Conservation (phyloP, 2,113 vertebrate species). For the Indri indri region DNA sequence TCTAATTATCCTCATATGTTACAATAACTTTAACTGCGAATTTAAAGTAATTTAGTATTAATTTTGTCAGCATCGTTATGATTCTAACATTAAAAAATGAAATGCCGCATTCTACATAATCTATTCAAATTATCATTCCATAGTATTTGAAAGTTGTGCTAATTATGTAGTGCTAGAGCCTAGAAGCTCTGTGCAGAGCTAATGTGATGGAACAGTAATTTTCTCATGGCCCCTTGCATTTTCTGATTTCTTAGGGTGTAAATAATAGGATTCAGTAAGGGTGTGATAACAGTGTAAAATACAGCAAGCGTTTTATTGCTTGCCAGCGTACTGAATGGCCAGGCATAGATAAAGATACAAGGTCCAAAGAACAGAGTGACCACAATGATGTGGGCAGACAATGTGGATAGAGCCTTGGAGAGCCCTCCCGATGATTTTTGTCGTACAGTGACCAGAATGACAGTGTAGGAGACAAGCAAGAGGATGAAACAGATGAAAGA, state of each 20-base stretch:
- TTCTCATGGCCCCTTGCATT: conserved; percentile 66
- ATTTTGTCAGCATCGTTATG: background rate
- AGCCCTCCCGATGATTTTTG: conserved; percentile 21
- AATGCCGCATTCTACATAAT: background rate
- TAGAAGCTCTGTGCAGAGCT: background rate
- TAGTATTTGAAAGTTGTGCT: background rate
- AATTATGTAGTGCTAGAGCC: background rate
- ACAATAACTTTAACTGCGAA: background rate
- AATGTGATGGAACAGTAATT: background rate
- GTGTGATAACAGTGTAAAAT: conserved; percentile 73
- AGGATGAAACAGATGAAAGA: conserved; percentile 57
- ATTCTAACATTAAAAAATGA: background rate
- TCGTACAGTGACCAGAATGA: conserved; percentile 56
- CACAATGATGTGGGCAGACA: conserved; percentile 69
- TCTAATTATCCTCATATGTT: background rate
- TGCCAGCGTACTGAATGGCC: conserved; percentile 55
- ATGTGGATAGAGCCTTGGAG: conserved; percentile 54
- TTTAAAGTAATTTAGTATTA: background rate
- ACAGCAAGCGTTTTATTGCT: conserved; percentile 59
- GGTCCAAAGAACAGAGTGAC: conserved; percentile 69
- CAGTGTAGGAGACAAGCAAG: conserved; percentile 55
- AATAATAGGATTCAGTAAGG: conserved; percentile 73
- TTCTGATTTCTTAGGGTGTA: conserved; percentile 73
- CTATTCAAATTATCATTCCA: background rate
- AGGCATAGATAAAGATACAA: conserved; percentile 66